A percentile compares a stretch with the other conserved stretches of the same genome.
phyloP scores from a whole-genome alignment of 53 echinoderm and acorn worm genomes.

The Holothuria scabra region DNA sequence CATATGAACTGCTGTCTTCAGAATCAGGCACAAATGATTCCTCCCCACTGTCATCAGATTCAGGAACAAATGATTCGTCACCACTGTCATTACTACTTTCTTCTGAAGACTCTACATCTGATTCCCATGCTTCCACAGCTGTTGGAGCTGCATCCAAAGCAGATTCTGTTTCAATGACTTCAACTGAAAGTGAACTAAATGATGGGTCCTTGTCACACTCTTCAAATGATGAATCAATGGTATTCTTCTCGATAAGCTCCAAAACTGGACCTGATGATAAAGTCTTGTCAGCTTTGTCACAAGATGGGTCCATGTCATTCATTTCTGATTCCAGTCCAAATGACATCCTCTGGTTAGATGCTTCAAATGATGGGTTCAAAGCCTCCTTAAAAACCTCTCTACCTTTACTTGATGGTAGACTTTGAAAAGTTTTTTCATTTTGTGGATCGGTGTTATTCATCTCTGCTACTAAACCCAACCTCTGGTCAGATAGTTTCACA shows the following conservation, averaged over 20 bases:
- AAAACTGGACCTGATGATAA: not conserved
- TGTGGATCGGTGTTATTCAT: too few relatives aligned
- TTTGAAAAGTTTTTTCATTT: too few relatives aligned
- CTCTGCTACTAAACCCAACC: not conserved
- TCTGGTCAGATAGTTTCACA: slow-evolving; percentile 1
- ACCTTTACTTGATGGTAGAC: too few relatives aligned
- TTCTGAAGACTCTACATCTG: slow-evolving; percentile 5
- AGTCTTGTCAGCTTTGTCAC: not conserved
- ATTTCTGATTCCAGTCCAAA: not conserved
- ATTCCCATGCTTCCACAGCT: slow-evolving; percentile 6
- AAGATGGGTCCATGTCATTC: not conserved
- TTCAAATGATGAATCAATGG: slow-evolving; percentile 10
- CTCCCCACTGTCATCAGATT: slow-evolving; percentile 8
- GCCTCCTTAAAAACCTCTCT: not conserved
- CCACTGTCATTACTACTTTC: slow-evolving; percentile 15
- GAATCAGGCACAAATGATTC: slow-evolving; percentile 15
- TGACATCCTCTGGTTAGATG: not conserved
- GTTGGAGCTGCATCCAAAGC: not conserved
- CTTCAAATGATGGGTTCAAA: not conserved
- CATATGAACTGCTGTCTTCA: slow-evolving; percentile 5
- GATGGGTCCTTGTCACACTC: not conserved
- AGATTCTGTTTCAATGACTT: not conserved
- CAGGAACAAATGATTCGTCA: slow-evolving; percentile 10
- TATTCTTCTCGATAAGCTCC: slow-evolving; percentile 1
- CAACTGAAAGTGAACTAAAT: not conserved